Evolutionary conservation across 2,888 invertebrate genomes (phyloP).

Genomic region (Conchocele bisecta): DNA sequence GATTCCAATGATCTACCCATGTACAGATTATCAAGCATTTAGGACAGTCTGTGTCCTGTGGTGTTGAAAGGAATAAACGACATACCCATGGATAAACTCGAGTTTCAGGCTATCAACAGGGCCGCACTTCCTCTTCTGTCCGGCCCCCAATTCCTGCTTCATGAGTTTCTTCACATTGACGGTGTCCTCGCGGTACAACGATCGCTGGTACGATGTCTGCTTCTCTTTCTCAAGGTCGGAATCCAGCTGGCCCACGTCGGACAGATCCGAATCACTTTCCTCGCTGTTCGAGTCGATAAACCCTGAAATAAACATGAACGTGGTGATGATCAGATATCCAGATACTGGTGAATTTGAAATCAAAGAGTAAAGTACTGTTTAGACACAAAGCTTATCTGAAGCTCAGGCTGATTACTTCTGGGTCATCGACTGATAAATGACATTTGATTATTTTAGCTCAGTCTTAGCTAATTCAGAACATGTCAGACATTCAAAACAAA

Average conservation of each 20-base stretch:
- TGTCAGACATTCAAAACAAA: too few relatives aligned
- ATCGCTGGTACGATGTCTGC: slow-evolving; percentile 78
- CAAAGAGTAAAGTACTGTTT: too few relatives aligned
- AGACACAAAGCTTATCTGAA: too few relatives aligned
- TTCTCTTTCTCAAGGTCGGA: slow-evolving; percentile 83
- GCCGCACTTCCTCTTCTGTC: slow-evolving; percentile 78
- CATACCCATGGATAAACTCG: slow-evolving; percentile 82
- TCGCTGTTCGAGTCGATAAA: slow-evolving; percentile 82
- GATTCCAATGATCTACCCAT: too few relatives aligned
- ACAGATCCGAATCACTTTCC: slow-evolving; percentile 82
- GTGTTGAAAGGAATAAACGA: neutral
- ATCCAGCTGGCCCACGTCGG: slow-evolving; percentile 81
- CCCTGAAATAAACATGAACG: slow-evolving; percentile 68
- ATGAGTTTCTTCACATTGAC: slow-evolving; percentile 72
- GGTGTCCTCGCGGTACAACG: slow-evolving; percentile 79
- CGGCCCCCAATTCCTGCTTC: slow-evolving; percentile 75
- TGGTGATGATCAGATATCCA: too few relatives aligned
- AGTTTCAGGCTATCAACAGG: slow-evolving; percentile 80
- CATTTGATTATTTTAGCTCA: too few relatives aligned
- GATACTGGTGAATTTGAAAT: too few relatives aligned
- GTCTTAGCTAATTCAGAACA: too few relatives aligned
- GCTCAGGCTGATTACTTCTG: too few relatives aligned
- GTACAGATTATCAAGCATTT: too few relatives aligned
- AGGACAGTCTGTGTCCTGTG: too few relatives aligned
- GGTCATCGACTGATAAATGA: too few relatives aligned